phyloP scores from a whole-genome alignment of 35 echinoderm and acorn worm genomes.

The Diadema setosum region DNA sequence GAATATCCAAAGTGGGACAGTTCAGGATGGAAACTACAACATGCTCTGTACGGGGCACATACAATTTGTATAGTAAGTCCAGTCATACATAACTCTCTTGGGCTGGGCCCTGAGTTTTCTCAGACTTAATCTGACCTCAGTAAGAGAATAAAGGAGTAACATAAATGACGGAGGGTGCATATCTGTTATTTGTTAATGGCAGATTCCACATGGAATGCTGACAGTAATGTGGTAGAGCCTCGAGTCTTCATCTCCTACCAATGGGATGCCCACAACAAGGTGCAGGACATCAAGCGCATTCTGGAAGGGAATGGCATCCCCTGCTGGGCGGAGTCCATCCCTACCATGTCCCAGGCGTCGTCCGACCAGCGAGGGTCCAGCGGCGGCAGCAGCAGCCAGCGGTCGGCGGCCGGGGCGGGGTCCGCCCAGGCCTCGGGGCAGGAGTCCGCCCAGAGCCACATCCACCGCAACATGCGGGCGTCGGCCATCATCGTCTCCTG shows the following conservation, averaged over 20 bases:
- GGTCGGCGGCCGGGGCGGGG: not conserved
- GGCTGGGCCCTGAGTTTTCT: no score
- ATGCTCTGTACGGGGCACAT: no score
- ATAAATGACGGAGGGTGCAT: no score
- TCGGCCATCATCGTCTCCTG: conserved; percentile 69
- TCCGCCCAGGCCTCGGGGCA: not conserved
- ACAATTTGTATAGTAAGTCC: no score
- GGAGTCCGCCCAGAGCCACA: conserved; percentile 72
- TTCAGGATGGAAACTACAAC: no score
- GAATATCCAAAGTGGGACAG: no score
- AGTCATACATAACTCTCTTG: no score
- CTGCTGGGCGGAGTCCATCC: conserved; percentile 84
- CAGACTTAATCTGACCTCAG: no score
- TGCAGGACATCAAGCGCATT: conserved; percentile 84
- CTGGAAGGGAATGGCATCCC: conserved; percentile 86
- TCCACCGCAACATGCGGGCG: conserved; percentile 90
- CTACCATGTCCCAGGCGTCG: conserved; percentile 56
- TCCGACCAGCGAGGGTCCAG: conserved; percentile 62
- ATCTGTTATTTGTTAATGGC: not conserved
- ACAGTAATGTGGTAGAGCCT: conserved; percentile 13
- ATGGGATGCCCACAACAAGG: conserved; percentile 97
- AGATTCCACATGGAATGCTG: conserved; percentile 26
- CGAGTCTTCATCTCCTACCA: conserved; percentile 96
- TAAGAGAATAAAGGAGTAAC: no score
- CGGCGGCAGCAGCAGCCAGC: not conserved